A percentile compares a stretch with the other conserved stretches of the same genome.
These are phyloP conservation scores for Latrodectus elegans DNA, from an alignment of 2,888 invertebrate species.

Conservation along the genomic window DNA sequence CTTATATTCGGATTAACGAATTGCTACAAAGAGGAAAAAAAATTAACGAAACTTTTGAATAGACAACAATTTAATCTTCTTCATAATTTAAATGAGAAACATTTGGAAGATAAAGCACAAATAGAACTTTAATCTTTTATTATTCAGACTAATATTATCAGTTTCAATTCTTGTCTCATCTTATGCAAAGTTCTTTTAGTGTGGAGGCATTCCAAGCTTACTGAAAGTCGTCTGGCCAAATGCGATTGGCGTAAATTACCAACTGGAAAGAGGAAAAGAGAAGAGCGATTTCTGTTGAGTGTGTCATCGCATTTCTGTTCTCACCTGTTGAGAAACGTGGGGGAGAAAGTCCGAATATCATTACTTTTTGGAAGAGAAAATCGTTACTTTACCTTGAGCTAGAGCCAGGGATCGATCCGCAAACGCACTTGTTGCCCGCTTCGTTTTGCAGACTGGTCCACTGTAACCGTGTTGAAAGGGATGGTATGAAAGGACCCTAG, in stretches of 20 bases:
- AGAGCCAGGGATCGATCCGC: constrained; percentile 35
- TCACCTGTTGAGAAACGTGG: constrained; percentile 36
- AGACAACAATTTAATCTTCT: too few species aligned
- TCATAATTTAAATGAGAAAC: too few species aligned
- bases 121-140: too few species aligned
- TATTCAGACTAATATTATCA: too few species aligned
- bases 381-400: constrained; percentile 18
- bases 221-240: too few species aligned
- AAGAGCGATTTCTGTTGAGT: not conserved
- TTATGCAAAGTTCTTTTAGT: too few species aligned
- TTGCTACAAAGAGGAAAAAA: too few species aligned
- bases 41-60: too few species aligned
- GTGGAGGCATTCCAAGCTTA: too few species aligned
- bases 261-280: not conserved
- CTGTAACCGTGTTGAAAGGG: constrained; percentile 7
- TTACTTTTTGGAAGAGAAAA: constrained; percentile 36
- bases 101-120: too few species aligned
- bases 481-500: not conserved
- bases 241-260: not conserved
- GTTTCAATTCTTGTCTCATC: too few species aligned
- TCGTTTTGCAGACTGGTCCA: constrained; percentile 31
- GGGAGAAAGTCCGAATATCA: constrained; percentile 13
- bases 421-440: constrained; percentile 29
- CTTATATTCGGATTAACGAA: too few species aligned
- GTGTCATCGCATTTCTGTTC: not conserved